Evolutionary conservation across 2,888 invertebrate genomes (phyloP).

Genomic region (Cosmorhoe ocellata): DNA sequence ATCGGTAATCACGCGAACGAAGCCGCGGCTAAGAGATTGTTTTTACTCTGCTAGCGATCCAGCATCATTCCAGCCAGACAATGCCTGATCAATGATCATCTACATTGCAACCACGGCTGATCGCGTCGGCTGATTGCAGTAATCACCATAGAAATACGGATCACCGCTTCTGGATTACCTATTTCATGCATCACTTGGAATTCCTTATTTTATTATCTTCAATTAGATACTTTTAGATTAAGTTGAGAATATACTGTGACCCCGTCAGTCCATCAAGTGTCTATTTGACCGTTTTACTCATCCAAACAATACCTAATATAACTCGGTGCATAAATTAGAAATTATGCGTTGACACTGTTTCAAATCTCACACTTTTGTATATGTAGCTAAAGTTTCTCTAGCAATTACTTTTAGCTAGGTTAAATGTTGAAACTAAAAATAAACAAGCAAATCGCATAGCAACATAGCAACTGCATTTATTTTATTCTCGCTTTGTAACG

Average conservation of each 20-base stretch:
- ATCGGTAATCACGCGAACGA: too few relatives aligned
- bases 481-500: slow-evolving; percentile 17
- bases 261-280: too few relatives aligned
- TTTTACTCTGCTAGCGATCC: slow-evolving; percentile 1
- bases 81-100: slow-evolving; percentile 7
- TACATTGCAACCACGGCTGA: slow-evolving; percentile 35
- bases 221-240: neutral
- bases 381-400: neutral
- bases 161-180: slow-evolving; percentile 42
- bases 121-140: slow-evolving; percentile 42
- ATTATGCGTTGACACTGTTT: too few relatives aligned
- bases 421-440: slow-evolving; percentile 5
- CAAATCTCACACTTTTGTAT: too few relatives aligned
- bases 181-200: slow-evolving; percentile 49
- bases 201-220: slow-evolving; percentile 40
- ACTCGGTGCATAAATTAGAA: too few relatives aligned
- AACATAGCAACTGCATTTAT: slow-evolving; percentile 7
- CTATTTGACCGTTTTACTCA: too few relatives aligned
- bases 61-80: slow-evolving; percentile 5
- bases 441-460: slow-evolving; percentile 3
- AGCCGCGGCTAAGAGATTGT: neutral
- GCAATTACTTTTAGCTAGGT: neutral
- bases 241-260: too few relatives aligned
- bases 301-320: too few relatives aligned
- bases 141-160: slow-evolving; percentile 40